phyloP scores from a whole-genome alignment of 2,113 vertebrate genomes.

The Craseonycteris thonglongyai region DNA sequence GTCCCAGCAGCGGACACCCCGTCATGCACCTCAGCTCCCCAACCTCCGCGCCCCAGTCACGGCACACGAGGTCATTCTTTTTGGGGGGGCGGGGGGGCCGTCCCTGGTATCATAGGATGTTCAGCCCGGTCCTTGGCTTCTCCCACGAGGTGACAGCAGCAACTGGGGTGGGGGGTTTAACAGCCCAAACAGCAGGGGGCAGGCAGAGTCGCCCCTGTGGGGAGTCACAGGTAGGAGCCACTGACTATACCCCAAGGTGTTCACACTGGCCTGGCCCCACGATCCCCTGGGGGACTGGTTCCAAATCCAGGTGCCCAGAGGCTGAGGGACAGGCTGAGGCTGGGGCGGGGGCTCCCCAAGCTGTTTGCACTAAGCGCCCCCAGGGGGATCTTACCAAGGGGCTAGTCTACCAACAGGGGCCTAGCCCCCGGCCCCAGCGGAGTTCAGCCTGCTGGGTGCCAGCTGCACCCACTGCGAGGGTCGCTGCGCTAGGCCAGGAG shows the following conservation, averaged over 20 bases:
- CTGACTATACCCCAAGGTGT: neutral
- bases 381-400: neutral
- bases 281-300: neutral
- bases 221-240: neutral
- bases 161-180: no score
- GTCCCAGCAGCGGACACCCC: neutral
- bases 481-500: no score
- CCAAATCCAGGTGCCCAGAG: neutral
- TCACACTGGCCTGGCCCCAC: neutral
- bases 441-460: neutral
- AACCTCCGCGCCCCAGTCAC: rapidly evolving
- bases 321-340: neutral
- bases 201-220: neutral
- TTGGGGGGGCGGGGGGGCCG: rapidly evolving
- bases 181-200: neutral
- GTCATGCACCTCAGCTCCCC: neutral
- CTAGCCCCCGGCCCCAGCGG: no score
- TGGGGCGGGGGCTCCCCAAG: neutral
- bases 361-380: neutral
- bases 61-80: neutral
- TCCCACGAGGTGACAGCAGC: neutral
- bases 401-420: neutral
- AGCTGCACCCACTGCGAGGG: neutral
- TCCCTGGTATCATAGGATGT: rapidly evolving
- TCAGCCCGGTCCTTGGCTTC: neutral